Base-by-base conservation (phyloP, 2,113 vertebrate genomes). In the Podarcis raffonei region DNA sequence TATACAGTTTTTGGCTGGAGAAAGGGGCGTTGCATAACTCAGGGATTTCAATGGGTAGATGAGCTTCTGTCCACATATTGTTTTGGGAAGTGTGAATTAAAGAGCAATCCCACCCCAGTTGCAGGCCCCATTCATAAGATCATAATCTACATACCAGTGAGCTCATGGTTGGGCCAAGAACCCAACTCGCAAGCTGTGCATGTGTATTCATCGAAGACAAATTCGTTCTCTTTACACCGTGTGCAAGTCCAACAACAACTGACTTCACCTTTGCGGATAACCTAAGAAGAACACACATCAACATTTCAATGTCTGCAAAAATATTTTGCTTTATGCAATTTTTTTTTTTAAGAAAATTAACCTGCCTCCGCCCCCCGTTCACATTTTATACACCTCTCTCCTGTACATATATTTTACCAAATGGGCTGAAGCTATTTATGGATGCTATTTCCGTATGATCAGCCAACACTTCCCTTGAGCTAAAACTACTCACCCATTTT, bases 221-320 rank as follows among this genome's bases (percentile, higher is more conserved):
- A 99, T 91, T 99, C 99, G 0, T 99, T 99, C 42, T 99, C 99
- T 91, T 99, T 99, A 80, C 99, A 99, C 18, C 97, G 98, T 1
- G 99, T 99, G 88, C 99, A 99, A 4, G 98, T 99, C 99, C 99
- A 99, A 37, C 98, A 99, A 85, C 99, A 99, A 94, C 99, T 99
- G 90, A 99, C 99, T 95, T 99, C 99, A 65, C 99, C 99, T 96
- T 99, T 99, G 92, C 99, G 98, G 92, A 99, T 99, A 66, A 99
- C 99, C 99, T 99, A 89, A 77, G 12, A 68, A 0, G 91, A 92
- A 93, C 22, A 91, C 71, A 62, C 22, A 42, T 81, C 72, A 81
- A 69, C 83, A 39, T 65, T 9, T 66, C 87, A 11, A 37, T 80
- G 4, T 59, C 59, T 62, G 59, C 48, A 53, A 53, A 53, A 62